These are phyloP conservation scores for Hypotaenidia philippensis DNA, from an alignment of 2,797 vertebrate genomes.

Conservation along the genomic window DNA sequence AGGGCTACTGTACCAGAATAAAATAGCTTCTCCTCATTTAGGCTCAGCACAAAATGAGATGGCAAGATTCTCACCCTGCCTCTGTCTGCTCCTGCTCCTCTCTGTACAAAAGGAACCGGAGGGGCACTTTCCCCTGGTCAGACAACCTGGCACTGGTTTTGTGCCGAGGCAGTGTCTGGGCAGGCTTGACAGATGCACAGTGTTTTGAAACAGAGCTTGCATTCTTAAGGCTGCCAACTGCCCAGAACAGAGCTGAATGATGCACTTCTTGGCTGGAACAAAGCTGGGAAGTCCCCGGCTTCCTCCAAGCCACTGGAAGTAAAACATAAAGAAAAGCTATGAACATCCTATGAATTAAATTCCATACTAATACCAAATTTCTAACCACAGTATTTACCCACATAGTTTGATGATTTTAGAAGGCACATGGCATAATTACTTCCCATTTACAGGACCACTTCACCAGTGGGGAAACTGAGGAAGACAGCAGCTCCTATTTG, in stretches of 20 bases:
- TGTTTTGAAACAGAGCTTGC: slow-evolving; percentile 61
- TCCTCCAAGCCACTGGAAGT: slow-evolving; percentile 8
- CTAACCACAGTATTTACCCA: not conserved
- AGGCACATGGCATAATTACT: not conserved
- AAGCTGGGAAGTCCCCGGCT: slow-evolving; percentile 18
- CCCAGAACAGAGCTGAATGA: slow-evolving; percentile 66
- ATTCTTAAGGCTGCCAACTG: slow-evolving; percentile 40
- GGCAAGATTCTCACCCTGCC: not conserved
- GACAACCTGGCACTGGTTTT: slow-evolving; percentile 51
- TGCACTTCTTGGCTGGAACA: slow-evolving; percentile 38
- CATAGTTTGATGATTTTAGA: not conserved
- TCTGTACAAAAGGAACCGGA: not conserved
- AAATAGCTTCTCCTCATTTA: not conserved
- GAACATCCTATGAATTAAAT: not conserved
- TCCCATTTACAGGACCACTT: not conserved
- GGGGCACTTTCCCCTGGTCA: not conserved
- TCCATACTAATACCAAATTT: not conserved
- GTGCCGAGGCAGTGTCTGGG: slow-evolving; percentile 8
- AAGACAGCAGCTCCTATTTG: not conserved
- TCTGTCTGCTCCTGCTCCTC: not conserved
- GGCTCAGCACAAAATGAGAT: not conserved
- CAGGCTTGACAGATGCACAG: slow-evolving; percentile 31
- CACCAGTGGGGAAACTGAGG: not conserved
- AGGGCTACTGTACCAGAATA: not conserved
- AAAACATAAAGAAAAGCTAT: not conserved